Conservation (phyloP, 1,140 invertebrate species). For the honey bee (Apis mellifera) region DNA sequence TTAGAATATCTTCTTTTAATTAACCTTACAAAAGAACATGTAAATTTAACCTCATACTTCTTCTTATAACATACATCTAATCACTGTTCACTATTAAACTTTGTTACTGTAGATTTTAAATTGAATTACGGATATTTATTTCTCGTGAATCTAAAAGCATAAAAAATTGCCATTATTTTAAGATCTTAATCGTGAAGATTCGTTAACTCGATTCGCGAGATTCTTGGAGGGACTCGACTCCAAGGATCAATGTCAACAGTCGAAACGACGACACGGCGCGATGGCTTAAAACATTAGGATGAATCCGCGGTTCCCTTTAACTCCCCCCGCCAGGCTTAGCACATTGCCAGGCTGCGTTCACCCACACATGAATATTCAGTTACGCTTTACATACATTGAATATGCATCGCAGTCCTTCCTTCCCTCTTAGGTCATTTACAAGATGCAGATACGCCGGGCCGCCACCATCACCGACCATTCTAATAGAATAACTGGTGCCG, state of each 20-base stretch:
- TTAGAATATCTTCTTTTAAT: too few relatives aligned
- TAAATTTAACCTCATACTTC: too few relatives aligned
- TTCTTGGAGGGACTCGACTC: not conserved
- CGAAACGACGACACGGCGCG: not conserved
- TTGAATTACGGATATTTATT: too few relatives aligned
- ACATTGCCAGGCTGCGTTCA: constrained; percentile 75
- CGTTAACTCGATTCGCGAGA: not conserved
- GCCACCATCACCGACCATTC: constrained; percentile 66
- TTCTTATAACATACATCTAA: too few relatives aligned
- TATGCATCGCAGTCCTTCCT: constrained; percentile 79
- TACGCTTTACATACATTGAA: constrained; percentile 79
- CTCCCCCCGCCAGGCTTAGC: constrained; percentile 65
- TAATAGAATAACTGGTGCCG: constrained; percentile 74
- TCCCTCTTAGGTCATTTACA: constrained; percentile 80
- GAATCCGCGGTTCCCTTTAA: constrained; percentile 53
- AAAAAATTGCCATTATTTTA: too few relatives aligned
- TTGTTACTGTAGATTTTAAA: too few relatives aligned
- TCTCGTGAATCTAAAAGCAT: too few relatives aligned
- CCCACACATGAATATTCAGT: constrained; percentile 79
- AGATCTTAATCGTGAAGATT: not conserved
- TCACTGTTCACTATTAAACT: too few relatives aligned
- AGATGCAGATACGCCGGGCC: constrained; percentile 75
- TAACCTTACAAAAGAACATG: too few relatives aligned
- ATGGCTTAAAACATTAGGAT: constrained; percentile 40
- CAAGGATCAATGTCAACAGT: constrained; percentile 6